phyloP scores from a whole-genome alignment of 2,113 vertebrate species.

The Scartelaos histophorus region DNA sequence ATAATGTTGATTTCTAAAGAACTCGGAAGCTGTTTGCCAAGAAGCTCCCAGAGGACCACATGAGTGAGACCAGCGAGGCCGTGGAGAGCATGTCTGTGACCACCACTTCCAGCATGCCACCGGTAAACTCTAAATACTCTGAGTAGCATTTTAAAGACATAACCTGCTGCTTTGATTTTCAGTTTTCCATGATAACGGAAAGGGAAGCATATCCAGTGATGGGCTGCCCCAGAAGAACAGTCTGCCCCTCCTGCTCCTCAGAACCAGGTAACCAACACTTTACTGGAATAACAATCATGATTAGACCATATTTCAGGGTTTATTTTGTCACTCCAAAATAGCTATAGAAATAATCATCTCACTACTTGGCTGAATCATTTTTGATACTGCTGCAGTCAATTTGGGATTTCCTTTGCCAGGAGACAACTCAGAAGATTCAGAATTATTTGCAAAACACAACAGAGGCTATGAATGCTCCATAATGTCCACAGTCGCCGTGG shows the following conservation, averaged over 20 bases:
- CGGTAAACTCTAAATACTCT: too few relatives aligned
- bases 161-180: conserved; percentile 19
- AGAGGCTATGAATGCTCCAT: conserved; percentile 46
- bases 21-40: conserved; percentile 62
- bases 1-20: conserved; percentile 41
- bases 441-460: conserved; percentile 46
- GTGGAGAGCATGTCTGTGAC: conserved; percentile 61
- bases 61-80: conserved; percentile 59
- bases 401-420: conserved; percentile 27
- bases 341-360: too few relatives aligned
- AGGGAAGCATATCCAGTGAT: conserved; percentile 28
- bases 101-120: conserved; percentile 64
- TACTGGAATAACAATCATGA: too few relatives aligned
- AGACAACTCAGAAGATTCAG: conserved; percentile 45
- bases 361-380: too few relatives aligned
- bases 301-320: too few relatives aligned
- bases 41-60: conserved; percentile 68
- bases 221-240: conserved; percentile 60
- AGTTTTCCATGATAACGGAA: conserved; percentile 79
- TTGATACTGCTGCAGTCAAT: neutral
- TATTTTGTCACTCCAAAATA: too few relatives aligned
- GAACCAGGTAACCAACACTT: conserved; percentile 65
- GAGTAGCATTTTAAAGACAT: too few relatives aligned
- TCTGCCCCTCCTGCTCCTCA: conserved; percentile 66
- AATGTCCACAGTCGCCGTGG: conserved; percentile 32